phyloP scores from a whole-genome alignment of 2,113 vertebrate species.

The Notarius lentiginosus region DNA sequence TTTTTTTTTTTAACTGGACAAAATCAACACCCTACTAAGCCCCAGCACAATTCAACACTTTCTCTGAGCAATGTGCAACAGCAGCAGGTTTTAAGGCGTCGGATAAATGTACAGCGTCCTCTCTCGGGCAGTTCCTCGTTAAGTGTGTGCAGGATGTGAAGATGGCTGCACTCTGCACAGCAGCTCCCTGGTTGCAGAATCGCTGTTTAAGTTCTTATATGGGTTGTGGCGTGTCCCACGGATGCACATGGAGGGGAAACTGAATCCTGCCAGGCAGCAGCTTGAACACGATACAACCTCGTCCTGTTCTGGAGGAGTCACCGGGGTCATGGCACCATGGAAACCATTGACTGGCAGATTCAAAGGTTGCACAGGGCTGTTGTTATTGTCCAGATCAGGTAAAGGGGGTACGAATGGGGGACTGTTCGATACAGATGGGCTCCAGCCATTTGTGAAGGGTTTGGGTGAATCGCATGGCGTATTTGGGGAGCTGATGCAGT shows the following conservation, averaged over 20 bases:
- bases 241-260: conserved; percentile 82
- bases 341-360: conserved; percentile 70
- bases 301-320: conserved; percentile 67
- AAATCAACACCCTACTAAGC: conserved; percentile 21
- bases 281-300: conserved; percentile 83
- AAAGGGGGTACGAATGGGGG: conserved; percentile 65
- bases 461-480: conserved; percentile 49
- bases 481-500: conserved; percentile 76
- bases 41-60: conserved; percentile 3
- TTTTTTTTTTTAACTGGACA: not conserved
- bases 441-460: conserved; percentile 68
- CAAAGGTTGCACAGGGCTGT: conserved; percentile 70
- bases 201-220: conserved; percentile 84
- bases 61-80: conserved; percentile 23
- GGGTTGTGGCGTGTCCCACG: conserved; percentile 63
- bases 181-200: conserved; percentile 72
- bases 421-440: conserved; percentile 58
- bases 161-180: conserved; percentile 69
- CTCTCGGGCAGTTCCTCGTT: conserved; percentile 36
- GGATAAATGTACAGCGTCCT: conserved; percentile 1
- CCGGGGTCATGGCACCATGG: conserved; percentile 3
- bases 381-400: conserved; percentile 76
- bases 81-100: conserved; percentile 9
- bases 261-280: conserved; percentile 84
- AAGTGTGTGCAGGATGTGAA: conserved; percentile 76